Evolutionary conservation across 1,140 invertebrate species (phyloP).

Genomic region (Drosophila virilis): DNA sequence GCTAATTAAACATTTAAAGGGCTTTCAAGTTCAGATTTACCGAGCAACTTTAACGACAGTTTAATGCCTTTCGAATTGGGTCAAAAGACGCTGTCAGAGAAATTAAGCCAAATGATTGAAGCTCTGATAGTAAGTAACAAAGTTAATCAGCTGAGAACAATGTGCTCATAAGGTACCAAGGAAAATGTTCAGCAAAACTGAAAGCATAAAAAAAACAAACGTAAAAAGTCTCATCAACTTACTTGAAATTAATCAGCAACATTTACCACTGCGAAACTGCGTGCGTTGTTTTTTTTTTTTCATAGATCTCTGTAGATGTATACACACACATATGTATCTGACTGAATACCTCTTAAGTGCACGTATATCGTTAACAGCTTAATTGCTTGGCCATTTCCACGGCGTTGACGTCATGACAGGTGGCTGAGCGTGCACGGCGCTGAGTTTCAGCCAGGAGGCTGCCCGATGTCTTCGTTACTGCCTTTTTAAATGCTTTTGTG

Average conservation of each 20-base stretch:
- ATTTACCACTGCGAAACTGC: conserved; percentile 46
- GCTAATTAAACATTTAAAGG: conserved; percentile 1
- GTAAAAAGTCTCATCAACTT: conserved; percentile 63
- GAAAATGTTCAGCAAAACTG: conserved; percentile 18
- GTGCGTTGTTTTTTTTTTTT: conserved; percentile 48
- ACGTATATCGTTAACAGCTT: conserved; percentile 79
- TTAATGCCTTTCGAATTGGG: neutral
- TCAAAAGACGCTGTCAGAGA: neutral
- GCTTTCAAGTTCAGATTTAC: neutral
- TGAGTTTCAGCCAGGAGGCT: conserved; percentile 41
- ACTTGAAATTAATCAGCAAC: conserved; percentile 80
- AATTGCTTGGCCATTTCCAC: conserved; percentile 75
- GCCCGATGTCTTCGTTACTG: conserved; percentile 13
- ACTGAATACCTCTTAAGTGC: conserved; percentile 55
- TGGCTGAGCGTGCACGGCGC: conserved; percentile 23
- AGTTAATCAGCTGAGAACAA: conserved; percentile 4
- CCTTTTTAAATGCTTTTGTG: conserved; percentile 28
- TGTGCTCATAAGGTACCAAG: neutral
- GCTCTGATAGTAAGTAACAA: conserved; percentile 2
- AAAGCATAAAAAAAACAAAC: conserved; percentile 39
- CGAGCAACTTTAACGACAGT: neutral
- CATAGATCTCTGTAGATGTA: conserved; percentile 41
- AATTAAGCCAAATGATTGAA: neutral
- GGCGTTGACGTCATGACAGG: conserved; percentile 61
- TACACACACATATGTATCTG: conserved; percentile 11